Base-by-base conservation (phyloP, 2,797 vertebrate species). In the Steatocranus sp. region DNA sequence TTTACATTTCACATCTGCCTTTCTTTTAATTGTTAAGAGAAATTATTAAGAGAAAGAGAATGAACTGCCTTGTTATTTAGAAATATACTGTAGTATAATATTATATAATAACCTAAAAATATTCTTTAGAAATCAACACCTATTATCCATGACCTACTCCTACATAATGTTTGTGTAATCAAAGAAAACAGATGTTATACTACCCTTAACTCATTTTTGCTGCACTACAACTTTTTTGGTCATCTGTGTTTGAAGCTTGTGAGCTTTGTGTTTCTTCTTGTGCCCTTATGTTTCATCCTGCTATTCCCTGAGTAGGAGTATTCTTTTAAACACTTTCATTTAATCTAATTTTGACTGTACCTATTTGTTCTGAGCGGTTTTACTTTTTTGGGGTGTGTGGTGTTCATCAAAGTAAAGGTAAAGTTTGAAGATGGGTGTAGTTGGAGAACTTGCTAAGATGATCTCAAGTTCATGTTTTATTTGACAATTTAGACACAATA, bases 401-500 rank as follows among this genome's bases (percentile, higher is more conserved):
- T 58, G 54, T 58, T 58, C 27, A 58, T 58, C 30, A 61, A 34
- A 61, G 1, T 61, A 61, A 66, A 38, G 34, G 34, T 38, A 20
- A 20, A 23, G 7, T 66, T 41, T 66, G 61, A 23, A 41, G 8
- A 41, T 66, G 66, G 23, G 38, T 18, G 66, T 46, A 46, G 23
- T 27, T 41, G 20, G 9, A 70, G 66, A 70, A 46, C 23, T 46
- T 17, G 32, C 32, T 36, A 76, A 27, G 25, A 49, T 32, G 25
- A 17, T 68, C 41, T 70, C 41, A 18, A 70, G 6, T 27, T 8
- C 17, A 46, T 70, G 9, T 46, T 70, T 61, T 68, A 34, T 63
- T 70, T 81, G 32, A 20, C 76, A 58, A 63, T 63, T 23, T 30
- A 61, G 7, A 56, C 43, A 75, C 30, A 25, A 49, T 30, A 81